Evolutionary conservation across 2,888 invertebrate species (phyloP), one percentile per base, ranked within the genome.

Genomic region (Hylaea fasciaria): DNA sequence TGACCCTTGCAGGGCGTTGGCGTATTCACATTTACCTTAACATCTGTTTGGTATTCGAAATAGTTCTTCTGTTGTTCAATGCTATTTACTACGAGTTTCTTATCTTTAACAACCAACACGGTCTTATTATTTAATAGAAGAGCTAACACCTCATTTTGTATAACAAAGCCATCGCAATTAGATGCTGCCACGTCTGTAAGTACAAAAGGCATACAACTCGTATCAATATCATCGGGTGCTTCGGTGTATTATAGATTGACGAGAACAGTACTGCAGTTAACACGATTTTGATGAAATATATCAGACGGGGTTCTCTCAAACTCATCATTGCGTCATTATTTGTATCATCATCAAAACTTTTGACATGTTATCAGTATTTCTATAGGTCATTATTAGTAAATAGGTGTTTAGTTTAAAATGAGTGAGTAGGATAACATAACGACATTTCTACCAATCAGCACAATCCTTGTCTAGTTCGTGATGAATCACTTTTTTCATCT

Each of bases 101-200:
- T 80, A 78, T 82, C 81, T 80, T 77, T 77, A 81, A 76, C 80
- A 76, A 76, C 78, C 78, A 82, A 76, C 80, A 75, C 74, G 81
- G 85, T 84, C 86, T 88, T 88, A 88, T 89, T 90, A 90, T 89
- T 88, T 88, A 90, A 91, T 89, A 88, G 85, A 83, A 86, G 82
- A 89, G 86, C 89, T 89, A 90, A 91, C 91, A 91, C 91, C 86
- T 91, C 90, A 91, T 91, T 91, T 91, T 88, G 83, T 87, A 81
- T 89, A 87, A 91, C 90, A 92, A 92, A 90, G 88, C 84, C 70
- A 73, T 85, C 85, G 87, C 91, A 91, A 91, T 92, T 92, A 90
- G 86, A 85, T 81, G 81, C 84, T 86, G 82, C 86, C 80, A 83
- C 83, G 83, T 86, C 79, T 77, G 73, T 77, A 76, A 81, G 82